Conservation (phyloP, 2,113 vertebrate species). For the Pelodiscus sinensis region DNA sequence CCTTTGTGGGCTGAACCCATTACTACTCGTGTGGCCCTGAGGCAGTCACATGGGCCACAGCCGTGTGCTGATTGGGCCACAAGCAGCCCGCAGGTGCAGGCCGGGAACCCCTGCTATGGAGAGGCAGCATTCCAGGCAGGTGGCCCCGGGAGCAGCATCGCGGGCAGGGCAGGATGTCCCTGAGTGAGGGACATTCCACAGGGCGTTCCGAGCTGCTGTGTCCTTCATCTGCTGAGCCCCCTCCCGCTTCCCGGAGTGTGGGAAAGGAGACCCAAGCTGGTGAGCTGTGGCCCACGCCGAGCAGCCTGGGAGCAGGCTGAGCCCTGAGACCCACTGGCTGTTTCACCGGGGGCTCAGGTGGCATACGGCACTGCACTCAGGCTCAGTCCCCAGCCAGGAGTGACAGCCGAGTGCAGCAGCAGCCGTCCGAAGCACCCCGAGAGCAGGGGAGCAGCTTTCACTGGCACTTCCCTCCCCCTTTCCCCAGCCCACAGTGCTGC, state of each 20-base stretch:
- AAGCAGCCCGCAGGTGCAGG: too few relatives aligned
- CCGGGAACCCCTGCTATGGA: too few relatives aligned
- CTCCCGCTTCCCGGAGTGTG: background rate
- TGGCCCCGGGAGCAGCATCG: background rate
- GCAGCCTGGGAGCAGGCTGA: background rate
- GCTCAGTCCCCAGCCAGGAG: too few relatives aligned
- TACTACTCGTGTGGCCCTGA: too few relatives aligned
- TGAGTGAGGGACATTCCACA: background rate
- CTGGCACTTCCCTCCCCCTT: too few relatives aligned
- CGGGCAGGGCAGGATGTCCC: rapidly evolving
- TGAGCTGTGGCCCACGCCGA: too few relatives aligned
- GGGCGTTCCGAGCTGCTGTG: background rate
- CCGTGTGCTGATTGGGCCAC: too few relatives aligned
- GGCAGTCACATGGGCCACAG: too few relatives aligned
- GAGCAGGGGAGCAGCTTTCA: background rate
- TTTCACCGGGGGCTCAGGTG: background rate
- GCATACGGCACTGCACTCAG: rapidly evolving
- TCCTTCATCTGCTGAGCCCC: background rate
- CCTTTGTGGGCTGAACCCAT: too few relatives aligned
- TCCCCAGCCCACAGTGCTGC: background rate
- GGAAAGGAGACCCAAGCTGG: too few relatives aligned
- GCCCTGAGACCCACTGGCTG: background rate
- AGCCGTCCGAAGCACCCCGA: background rate
- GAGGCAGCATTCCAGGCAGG: background rate
- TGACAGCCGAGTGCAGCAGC: too few relatives aligned